These are phyloP conservation scores for Epizoanthus scotinus DNA, from an alignment of 92 coral and sea anemone genomes.

Conservation along the genomic window DNA sequence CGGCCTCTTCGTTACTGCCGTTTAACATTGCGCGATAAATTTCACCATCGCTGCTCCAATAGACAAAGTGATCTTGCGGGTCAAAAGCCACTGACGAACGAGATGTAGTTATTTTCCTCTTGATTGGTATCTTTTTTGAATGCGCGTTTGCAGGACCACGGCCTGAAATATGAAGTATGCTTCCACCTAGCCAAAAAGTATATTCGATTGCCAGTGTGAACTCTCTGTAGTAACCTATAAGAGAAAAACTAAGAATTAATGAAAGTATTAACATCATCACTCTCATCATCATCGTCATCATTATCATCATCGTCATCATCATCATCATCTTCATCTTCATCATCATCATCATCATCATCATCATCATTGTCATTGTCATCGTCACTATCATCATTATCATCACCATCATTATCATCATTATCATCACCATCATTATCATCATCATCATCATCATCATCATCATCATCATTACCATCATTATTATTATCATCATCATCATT, in stretches of 20 bases:
- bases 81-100: conserved; percentile 14
- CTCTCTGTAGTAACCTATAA: conserved; percentile 26
- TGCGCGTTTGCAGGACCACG: neutral
- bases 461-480: too few relatives aligned
- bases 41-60: conserved; percentile 7
- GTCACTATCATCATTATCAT: too few relatives aligned
- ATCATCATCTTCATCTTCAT: too few relatives aligned
- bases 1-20: conserved; percentile 16
- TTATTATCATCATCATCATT: too few relatives aligned
- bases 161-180: neutral
- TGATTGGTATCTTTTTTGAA: neutral
- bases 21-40: conserved; percentile 16
- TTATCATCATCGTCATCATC: too few relatives aligned
- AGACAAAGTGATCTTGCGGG: neutral
- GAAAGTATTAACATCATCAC: too few relatives aligned
- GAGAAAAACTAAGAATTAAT: neutral
- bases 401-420: too few relatives aligned
- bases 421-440: too few relatives aligned
- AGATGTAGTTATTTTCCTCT: neutral
- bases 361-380: too few relatives aligned
- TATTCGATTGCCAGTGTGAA: conserved; percentile 1
- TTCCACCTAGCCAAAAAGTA: neutral
- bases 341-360: too few relatives aligned
- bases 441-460: too few relatives aligned
- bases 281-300: too few relatives aligned